Evolutionary conservation across 2,797 vertebrate genomes (phyloP).

Genomic region (Graptemys geographica): DNA sequence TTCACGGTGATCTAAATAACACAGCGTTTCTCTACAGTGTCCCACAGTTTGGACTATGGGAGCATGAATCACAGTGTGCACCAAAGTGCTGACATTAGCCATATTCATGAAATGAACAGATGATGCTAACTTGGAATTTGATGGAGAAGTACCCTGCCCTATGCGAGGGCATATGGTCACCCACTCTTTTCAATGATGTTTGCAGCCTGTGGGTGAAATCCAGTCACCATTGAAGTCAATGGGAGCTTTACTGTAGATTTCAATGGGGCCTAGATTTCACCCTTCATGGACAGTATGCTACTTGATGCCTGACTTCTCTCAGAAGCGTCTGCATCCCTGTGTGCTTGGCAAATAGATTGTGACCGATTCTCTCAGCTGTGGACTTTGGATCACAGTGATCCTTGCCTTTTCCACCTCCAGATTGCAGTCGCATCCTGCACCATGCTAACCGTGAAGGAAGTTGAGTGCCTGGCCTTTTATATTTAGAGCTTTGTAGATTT

Average conservation of each 20-base stretch:
- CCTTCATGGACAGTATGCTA: rapidly evolving
- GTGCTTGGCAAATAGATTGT: too few species aligned
- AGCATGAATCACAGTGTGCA: background rate
- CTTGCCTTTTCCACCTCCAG: too few species aligned
- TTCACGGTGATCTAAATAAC: background rate
- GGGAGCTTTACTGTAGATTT: background rate
- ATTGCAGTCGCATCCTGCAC: too few species aligned
- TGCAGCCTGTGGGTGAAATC: background rate
- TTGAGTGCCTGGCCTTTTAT: background rate
- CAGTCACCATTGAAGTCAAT: background rate
- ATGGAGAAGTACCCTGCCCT: background rate
- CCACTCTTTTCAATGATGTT: background rate
- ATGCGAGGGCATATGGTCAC: background rate
- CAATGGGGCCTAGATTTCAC: background rate
- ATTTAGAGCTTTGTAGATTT: background rate
- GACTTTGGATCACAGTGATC: too few species aligned
- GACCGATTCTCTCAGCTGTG: too few species aligned
- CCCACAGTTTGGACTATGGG: background rate
- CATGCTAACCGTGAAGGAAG: background rate
- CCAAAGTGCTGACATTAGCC: background rate
- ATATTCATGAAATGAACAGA: background rate
- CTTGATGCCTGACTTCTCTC: background rate
- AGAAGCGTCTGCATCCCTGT: background rate
- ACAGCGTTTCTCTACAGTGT: background rate
- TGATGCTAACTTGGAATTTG: background rate